These are phyloP conservation scores for Lepidurus packardi DNA, from an alignment of 1,140 invertebrate species.

Conservation along the genomic window DNA sequence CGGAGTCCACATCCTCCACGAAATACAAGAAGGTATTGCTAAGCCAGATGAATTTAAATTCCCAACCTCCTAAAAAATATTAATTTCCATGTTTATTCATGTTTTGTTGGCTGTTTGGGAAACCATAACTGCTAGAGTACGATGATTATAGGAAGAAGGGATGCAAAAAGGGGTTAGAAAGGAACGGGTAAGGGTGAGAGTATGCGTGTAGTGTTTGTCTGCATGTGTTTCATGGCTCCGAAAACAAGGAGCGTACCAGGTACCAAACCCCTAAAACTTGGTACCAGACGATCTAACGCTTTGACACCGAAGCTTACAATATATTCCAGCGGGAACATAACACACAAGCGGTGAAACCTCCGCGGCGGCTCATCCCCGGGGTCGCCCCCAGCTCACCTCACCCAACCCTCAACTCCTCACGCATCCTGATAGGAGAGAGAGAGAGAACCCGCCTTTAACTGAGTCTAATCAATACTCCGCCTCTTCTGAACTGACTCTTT, in stretches of 20 bases:
- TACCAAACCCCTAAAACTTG: constrained; percentile 15
- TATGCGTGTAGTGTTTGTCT: constrained; percentile 9
- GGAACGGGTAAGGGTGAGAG: background rate
- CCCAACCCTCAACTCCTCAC: background rate
- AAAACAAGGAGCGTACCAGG: constrained; percentile 21
- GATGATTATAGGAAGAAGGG: background rate
- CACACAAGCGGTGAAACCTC: background rate
- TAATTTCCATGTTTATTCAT: too few relatives aligned
- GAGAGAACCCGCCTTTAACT: background rate
- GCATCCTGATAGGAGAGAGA: background rate
- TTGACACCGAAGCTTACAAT: background rate
- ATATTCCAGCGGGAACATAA: background rate
- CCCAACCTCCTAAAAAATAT: too few relatives aligned
- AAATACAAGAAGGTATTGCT: too few relatives aligned
- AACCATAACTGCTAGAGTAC: too few relatives aligned
- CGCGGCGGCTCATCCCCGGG: background rate
- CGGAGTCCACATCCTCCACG: too few relatives aligned
- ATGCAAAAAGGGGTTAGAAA: background rate
- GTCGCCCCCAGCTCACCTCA: background rate
- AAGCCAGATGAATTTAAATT: too few relatives aligned
- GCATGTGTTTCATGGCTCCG: constrained; percentile 17
- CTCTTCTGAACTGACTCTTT: background rate
- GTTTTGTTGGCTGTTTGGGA: too few relatives aligned
- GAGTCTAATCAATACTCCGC: constrained; percentile 21
- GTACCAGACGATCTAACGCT: background rate